Evolutionary conservation across 2,888 invertebrate species (phyloP), one percentile per base, ranked within the genome.

Genomic region (Pyrgus malvae): DNA sequence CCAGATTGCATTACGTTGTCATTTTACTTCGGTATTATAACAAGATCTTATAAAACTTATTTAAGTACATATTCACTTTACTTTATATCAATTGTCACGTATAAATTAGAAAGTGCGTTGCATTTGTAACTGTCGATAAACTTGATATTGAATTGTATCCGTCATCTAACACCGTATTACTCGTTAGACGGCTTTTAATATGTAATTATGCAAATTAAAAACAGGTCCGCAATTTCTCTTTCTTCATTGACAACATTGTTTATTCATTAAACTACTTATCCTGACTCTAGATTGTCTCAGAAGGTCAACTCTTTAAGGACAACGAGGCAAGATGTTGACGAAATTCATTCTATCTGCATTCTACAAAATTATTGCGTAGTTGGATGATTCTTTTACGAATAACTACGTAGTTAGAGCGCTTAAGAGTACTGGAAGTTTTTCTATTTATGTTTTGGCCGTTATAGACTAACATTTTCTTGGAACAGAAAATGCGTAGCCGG

Each of bases 91-190:
- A 3, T 7, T 1, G 14, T 5, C 19, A 37, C 9, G 44, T 53
- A 45, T 35, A 44, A 37, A 53, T 45, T 53, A 53, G 53, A 53
- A 53, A 53, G 53, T 38, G 31, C 29, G 6, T 45, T 31, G 31
- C 21, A 37, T 5, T 19, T 19, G 53, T 37, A 37, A 44, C 53
- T 46, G 53, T 35, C 23, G 23, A 54, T 54, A 46, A 46, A 46
- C 53, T 54, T 54, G 53, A 46, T 54, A 54, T 54, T 54, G 53
- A 54, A 54, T 54, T 54, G 46, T 46, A 54, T 54, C 45, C 53
- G 53, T 53, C 45, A 53, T 45, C 46, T 38, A 45, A 54, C 40
- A 54, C 53, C 31, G 53, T 17, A 40, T 54, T 54, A 46, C 54
- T 40, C 17, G 54, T 54, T 54, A 2, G 54, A 54, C 54, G 6